Percentiles rank a stretch among this genome's conserved stretches.
Evolutionary conservation across 2,797 vertebrate species (phyloP).

Genomic region (Gymnothorax javanicus): DNA sequence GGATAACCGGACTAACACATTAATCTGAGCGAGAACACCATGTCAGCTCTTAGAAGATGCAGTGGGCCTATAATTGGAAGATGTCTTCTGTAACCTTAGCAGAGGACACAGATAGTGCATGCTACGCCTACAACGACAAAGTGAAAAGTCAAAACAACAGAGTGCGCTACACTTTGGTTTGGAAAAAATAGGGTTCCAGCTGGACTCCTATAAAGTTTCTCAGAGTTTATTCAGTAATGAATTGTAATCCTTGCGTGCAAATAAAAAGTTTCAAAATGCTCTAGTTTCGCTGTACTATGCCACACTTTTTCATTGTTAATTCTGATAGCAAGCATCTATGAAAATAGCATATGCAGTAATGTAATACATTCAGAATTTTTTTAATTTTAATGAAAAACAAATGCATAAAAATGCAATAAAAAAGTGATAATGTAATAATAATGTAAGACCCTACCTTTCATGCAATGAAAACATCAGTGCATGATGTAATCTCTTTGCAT

Average conservation of each 20-base stretch:
- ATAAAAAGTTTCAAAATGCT: not conserved
- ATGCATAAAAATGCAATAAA: no score
- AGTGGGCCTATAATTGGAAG: conserved; percentile 8
- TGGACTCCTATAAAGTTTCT: not conserved
- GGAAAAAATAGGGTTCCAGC: not conserved
- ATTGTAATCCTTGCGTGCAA: not conserved
- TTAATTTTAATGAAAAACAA: no score
- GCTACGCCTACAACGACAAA: not conserved
- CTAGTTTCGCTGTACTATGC: not conserved
- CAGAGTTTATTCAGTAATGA: not conserved
- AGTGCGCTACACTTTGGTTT: not conserved
- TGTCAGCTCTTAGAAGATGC: not conserved
- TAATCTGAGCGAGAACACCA: not conserved
- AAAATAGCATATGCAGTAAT: not conserved
- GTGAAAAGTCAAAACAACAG: not conserved
- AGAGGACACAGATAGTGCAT: not conserved
- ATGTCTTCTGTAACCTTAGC: not conserved
- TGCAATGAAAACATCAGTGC: no score
- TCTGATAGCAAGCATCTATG: not conserved
- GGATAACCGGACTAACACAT: not conserved
- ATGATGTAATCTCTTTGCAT: no score
- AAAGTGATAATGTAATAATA: no score
- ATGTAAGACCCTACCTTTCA: no score
- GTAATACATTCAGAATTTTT: no score
- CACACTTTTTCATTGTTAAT: not conserved